Percentiles rank a stretch among this genome's conserved stretches.
Conservation (phyloP, 2,888 invertebrate genomes). For the Mayetiola destructor region DNA sequence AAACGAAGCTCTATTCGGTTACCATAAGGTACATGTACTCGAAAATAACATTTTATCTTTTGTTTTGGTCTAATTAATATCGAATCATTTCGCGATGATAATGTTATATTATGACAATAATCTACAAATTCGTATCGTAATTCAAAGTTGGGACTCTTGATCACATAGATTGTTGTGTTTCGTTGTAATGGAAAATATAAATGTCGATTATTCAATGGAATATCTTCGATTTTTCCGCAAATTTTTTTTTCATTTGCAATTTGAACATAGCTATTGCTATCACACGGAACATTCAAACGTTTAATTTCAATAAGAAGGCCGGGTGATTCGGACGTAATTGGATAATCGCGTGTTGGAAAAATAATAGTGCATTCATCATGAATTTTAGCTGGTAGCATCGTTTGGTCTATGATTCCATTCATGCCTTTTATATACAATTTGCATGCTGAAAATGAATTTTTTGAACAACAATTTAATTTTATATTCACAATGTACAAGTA, state of each 20-base stretch:
- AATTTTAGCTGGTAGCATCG: conserved; percentile 23
- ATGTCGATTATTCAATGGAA: conserved; percentile 42
- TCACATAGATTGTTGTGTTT: conserved; percentile 40
- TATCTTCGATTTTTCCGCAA: conserved; percentile 58
- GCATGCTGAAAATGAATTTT: conserved; percentile 23
- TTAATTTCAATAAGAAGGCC: conserved; percentile 51
- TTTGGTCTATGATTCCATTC: conserved; percentile 26
- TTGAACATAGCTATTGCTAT: conserved; percentile 43
- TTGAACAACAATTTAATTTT: neutral
- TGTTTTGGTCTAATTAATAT: conserved; percentile 47
- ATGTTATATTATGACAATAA: conserved; percentile 55
- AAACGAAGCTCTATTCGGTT: conserved; percentile 46
- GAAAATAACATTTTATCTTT: conserved; percentile 50
- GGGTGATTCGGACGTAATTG: conserved; percentile 23
- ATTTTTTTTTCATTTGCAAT: conserved; percentile 32
- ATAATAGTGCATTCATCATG: conserved; percentile 25
- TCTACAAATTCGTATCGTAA: conserved; percentile 52
- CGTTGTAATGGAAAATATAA: conserved; percentile 43
- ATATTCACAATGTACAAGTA: too few species aligned
- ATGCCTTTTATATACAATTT: conserved; percentile 25
- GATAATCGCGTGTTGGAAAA: conserved; percentile 24
- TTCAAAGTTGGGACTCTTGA: conserved; percentile 51
- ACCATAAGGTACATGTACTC: conserved; percentile 55
- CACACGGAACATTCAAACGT: conserved; percentile 55
- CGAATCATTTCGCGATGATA: conserved; percentile 47